phyloP scores from a whole-genome alignment of 2,888 invertebrate species.

The Trachelus iudaicus region DNA sequence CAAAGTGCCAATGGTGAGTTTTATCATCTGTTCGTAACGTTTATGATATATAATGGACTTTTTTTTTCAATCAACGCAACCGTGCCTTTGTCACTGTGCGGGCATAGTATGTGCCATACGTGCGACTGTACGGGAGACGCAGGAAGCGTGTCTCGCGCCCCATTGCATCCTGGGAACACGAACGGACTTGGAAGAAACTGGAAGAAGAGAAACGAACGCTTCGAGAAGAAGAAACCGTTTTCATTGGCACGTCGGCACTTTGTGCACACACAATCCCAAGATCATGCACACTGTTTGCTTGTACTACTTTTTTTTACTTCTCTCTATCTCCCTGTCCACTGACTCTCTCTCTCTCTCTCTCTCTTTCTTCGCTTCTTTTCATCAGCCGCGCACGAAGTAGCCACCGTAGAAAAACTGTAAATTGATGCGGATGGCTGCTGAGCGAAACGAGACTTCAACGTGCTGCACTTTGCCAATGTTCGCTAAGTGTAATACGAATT shows the following conservation, averaged over 20 bases:
- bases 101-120: too few relatives aligned
- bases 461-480: slow-evolving; percentile 4
- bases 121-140: too few relatives aligned
- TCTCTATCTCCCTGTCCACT: slow-evolving; percentile 10
- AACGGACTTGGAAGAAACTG: slow-evolving; percentile 28
- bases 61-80: too few relatives aligned
- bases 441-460: slow-evolving; percentile 40
- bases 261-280: slow-evolving; percentile 60
- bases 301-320: background rate
- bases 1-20: slow-evolving; percentile 25
- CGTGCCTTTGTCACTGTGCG: slow-evolving; percentile 8
- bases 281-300: slow-evolving; percentile 57
- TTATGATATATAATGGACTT: slow-evolving; percentile 48
- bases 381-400: slow-evolving; percentile 26
- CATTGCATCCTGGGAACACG: background rate
- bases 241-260: slow-evolving; percentile 59
- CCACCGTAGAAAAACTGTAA: slow-evolving; percentile 47
- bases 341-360: slow-evolving; percentile 4
- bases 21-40: slow-evolving; percentile 51
- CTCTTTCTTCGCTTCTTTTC: background rate
- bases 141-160: too few relatives aligned
- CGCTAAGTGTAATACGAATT: background rate
- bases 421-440: slow-evolving; percentile 53
- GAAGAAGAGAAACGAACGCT: slow-evolving; percentile 12
- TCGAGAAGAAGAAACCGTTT: slow-evolving; percentile 41